Evolutionary conservation across 2,888 invertebrate genomes (phyloP).

Genomic region (Protodeltote pygarga): DNA sequence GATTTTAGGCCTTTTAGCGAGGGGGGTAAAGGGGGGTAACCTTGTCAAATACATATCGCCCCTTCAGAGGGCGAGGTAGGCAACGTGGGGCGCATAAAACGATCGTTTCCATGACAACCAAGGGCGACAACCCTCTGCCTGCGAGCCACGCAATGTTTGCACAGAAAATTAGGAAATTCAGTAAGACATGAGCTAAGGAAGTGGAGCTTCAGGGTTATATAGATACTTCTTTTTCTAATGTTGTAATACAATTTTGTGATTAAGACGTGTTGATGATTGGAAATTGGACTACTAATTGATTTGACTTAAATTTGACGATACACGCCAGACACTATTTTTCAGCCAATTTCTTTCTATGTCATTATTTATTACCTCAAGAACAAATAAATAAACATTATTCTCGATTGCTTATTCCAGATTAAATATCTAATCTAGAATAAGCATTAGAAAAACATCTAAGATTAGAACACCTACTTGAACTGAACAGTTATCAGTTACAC

Average conservation of each 20-base stretch:
- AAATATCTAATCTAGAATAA: background rate
- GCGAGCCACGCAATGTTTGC: slow-evolving; percentile 50
- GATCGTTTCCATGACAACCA: slow-evolving; percentile 75
- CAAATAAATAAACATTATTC: too few species aligned
- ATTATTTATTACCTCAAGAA: too few species aligned
- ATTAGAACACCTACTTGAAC: slow-evolving; percentile 15
- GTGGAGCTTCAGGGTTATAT: slow-evolving; percentile 21
- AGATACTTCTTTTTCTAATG: slow-evolving; percentile 16
- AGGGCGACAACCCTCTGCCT: slow-evolving; percentile 76
- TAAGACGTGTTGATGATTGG: background rate
- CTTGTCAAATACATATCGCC: slow-evolving; percentile 62
- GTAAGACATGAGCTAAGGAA: slow-evolving; percentile 38
- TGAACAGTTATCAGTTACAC: slow-evolving; percentile 3
- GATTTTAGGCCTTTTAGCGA: slow-evolving; percentile 45
- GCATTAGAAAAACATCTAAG: background rate
- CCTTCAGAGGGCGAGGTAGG: slow-evolving; percentile 51
- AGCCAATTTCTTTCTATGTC: too few species aligned
- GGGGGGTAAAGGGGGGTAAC: slow-evolving; percentile 51
- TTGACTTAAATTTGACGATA: too few species aligned
- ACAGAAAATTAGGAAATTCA: slow-evolving; percentile 56
- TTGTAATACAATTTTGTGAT: slow-evolving; percentile 9
- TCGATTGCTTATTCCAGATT: background rate
- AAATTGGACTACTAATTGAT: too few species aligned
- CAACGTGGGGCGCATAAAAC: slow-evolving; percentile 78
- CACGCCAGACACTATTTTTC: too few species aligned